Percentiles rank a stretch among this genome's conserved stretches.
Evolutionary conservation across 2,888 invertebrate genomes (phyloP).

Genomic region (Cheilosia vernalis): DNA sequence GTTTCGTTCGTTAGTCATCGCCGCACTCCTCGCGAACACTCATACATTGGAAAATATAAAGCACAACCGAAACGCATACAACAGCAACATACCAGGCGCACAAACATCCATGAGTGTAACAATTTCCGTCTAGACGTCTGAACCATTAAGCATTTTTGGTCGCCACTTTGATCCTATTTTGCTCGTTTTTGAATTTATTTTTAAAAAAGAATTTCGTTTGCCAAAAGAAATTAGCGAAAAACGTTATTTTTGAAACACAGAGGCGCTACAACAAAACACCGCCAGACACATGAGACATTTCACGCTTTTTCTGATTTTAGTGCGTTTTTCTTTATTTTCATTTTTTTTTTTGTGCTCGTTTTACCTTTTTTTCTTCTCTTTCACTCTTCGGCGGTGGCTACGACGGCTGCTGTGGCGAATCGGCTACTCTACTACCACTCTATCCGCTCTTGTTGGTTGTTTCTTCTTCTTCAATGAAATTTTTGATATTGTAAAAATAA

Average conservation of each 20-base stretch:
- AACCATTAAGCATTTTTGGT: constrained; percentile 64
- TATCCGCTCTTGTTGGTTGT: constrained; percentile 31
- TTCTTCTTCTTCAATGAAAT: constrained; percentile 61
- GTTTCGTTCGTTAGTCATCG: constrained; percentile 45
- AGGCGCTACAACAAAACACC: constrained; percentile 39
- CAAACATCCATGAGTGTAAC: constrained; percentile 36
- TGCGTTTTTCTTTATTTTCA: constrained; percentile 30
- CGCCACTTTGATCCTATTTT: constrained; percentile 65
- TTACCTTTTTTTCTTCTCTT: constrained; percentile 56
- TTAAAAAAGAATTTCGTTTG: constrained; percentile 36
- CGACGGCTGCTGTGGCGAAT: constrained; percentile 20
- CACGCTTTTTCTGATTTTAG: constrained; percentile 38
- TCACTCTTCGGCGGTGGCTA: constrained; percentile 27
- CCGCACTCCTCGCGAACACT: constrained; percentile 15
- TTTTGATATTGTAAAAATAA: constrained; percentile 53
- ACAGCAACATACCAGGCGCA: constrained; percentile 15
- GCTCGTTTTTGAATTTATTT: constrained; percentile 55
- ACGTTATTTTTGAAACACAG: constrained; percentile 43
- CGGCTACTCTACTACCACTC: constrained; percentile 39
- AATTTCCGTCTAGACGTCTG: constrained; percentile 69
- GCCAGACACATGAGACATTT: constrained; percentile 67
- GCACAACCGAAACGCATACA: constrained; percentile 8
- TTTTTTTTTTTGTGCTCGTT: constrained; percentile 25
- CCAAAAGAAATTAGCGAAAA: constrained; percentile 60
- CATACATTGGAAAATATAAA: constrained; percentile 20